These are phyloP conservation scores for Araneus ventricosus DNA, from an alignment of 1,140 invertebrate genomes.

Conservation along the genomic window DNA sequence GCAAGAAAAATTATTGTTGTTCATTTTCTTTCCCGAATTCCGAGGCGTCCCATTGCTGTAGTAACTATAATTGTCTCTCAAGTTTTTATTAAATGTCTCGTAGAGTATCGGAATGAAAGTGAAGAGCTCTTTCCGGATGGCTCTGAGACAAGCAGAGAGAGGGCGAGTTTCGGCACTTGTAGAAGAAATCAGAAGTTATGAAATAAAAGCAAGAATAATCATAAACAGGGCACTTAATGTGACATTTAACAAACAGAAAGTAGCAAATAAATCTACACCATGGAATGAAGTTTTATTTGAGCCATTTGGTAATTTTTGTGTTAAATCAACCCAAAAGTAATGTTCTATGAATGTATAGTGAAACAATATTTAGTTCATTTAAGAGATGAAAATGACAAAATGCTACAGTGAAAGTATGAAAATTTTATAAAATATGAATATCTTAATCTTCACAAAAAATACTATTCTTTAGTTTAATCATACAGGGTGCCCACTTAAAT, in stretches of 20 bases:
- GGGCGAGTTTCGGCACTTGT: background rate
- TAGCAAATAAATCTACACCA: background rate
- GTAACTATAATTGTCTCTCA: constrained; percentile 43
- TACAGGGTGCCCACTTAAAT: no score
- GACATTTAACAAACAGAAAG: background rate
- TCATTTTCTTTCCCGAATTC: constrained; percentile 23
- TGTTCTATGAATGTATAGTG: no score
- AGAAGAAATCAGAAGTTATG: background rate
- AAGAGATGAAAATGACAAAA: no score
- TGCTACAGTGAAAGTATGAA: no score
- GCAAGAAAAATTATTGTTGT: constrained; percentile 52
- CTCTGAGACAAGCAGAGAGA: no score
- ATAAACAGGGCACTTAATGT: background rate
- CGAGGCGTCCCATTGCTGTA: background rate
- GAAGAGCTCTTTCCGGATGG: background rate
- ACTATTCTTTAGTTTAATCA: no score
- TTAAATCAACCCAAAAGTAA: no score
- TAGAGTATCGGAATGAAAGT: background rate
- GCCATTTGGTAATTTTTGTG: no score
- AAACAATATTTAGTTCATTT: no score
- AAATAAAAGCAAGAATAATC: background rate
- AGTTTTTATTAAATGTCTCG: constrained; percentile 42
- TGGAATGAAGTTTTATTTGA: background rate
- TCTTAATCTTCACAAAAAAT: no score
- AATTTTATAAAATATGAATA: no score